Base-by-base conservation (phyloP, 2,797 vertebrate species). In the Arrhamphus sclerolepis region DNA sequence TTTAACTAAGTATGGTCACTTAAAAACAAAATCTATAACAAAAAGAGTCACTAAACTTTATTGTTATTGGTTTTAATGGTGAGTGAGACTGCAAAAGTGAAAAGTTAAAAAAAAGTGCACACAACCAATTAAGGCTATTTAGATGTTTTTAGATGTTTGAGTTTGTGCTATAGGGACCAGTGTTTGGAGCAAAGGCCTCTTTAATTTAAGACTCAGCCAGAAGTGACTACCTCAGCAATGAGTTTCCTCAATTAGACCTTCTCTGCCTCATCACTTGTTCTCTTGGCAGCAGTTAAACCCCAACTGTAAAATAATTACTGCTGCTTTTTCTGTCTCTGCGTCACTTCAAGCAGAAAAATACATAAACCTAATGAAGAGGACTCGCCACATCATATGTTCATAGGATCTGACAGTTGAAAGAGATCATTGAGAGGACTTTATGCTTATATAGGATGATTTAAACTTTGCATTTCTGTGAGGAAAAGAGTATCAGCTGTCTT, bases 151-250 rank as follows among this genome's bases (percentile, higher is more conserved):
- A 55, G 18, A 28, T 62, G 46, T 65, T 67, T 48, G 26, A 29
- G 39, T 51, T 46, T 46, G 10, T 56, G 43, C 26, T n/a, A 7
- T 24, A 60, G 10, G 38, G 24, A 5, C 41, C 5, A 24, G 43
- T 39, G 19, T 21, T 70, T 64, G 48, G 28, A 57, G 18, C 8
- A 16, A 7, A 16, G 20, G 29, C 40, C 22, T 39, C 55, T 62
- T 74, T 82, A 68, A 68, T 73, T 63, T 54, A 40, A 52, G 10
- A 66, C 50, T 42, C 31, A 38, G 50, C 26, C 63, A 60, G 46
- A 71, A 55, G 26, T 19, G 21, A 6, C 43, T 20, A 0, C 18
- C 53, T 47, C 20, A 20, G 51, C 47, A 55, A 7, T 18, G 39
- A 18, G 16, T 56, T 69, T 54, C 56, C 28, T 53, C 34, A 20